These are phyloP conservation scores for Heliocidaris erythrogramma DNA, from an alignment of 35 echinoderm and acorn worm species.

Conservation along the genomic window DNA sequence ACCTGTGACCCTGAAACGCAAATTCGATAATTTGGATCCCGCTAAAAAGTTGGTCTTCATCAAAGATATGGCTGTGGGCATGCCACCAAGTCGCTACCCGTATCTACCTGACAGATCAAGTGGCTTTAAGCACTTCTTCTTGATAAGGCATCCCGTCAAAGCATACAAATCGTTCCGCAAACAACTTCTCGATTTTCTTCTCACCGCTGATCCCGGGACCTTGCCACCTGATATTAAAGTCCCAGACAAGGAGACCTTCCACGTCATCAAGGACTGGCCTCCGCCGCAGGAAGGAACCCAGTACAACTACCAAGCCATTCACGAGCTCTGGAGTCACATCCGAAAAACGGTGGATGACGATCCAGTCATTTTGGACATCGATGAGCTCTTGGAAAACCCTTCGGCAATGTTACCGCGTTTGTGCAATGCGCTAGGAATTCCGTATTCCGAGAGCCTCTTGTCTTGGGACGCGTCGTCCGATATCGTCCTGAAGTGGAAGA, in stretches of 20 bases:
- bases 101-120: conserved; percentile 48
- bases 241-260: neutral
- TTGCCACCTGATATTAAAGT: neutral
- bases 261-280: neutral
- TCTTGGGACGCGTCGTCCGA: conserved; percentile 42
- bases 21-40: conserved; percentile 32
- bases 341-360: neutral
- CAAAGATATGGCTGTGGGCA: conserved; percentile 62
- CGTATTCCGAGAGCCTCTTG: neutral
- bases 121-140: conserved; percentile 57
- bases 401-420: neutral
- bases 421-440: neutral
- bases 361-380: conserved; percentile 30
- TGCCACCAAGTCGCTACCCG: conserved; percentile 47
- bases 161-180: conserved; percentile 36
- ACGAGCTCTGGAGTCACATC: conserved; percentile 30
- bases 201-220: neutral
- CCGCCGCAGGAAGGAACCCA: neutral
- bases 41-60: conserved; percentile 59
- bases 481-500: conserved; percentile 36
- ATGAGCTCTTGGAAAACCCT: conserved; percentile 18
- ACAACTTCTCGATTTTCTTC: neutral
- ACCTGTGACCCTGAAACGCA: neutral
- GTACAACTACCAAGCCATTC: neutral
- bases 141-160: conserved; percentile 65